Base-by-base conservation (phyloP, 1,140 invertebrate genomes). In the Hirudo medicinalis region DNA sequence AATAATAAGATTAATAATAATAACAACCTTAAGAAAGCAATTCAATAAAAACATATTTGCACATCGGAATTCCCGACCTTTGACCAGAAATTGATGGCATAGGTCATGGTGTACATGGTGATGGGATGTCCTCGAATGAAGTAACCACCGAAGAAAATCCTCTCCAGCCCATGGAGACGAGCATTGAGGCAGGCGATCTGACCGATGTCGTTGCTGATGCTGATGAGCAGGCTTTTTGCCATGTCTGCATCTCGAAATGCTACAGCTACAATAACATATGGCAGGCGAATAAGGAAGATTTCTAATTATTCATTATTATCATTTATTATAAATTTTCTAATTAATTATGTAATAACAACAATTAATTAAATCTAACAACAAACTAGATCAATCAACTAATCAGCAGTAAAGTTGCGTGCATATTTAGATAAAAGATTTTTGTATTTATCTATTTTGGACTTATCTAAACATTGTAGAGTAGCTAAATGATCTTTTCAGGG, bases 181-280 rank as follows among this genome's bases (percentile, higher is more conserved):
- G 88, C 88, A 78, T 89, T 88, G 2, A 89, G 83, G 79, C 84
- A 88, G 53, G 88, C 86, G 75, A 89, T 87, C 82, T 89, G 89
- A 49, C 89, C 89, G 73, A 90, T 88, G 77, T 90, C 88, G 74
- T 90, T 90, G 77, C 88, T 88, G 71, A 90, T 89, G 40, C 87
- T 86, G 75, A 88, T 85, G 32, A 90, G 77, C 17, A 90, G 81
- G 81, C 87, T 89, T 72, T 87, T 83, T n/a, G 86, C 88, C 36
- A 89, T 81, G 79, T 90, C 89, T 73, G 86, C 86, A 76, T 74
- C 73, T 8, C 66, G 29, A 54, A 72, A 74, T 1, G 43, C 8
- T 13, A 29, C 20, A 15, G 54, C 60, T 71, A 63, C 25, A n/a
- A n/a, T n/a, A n/a, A n/a, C n/a, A n/a, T n/a, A n/a, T n/a, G n/a